Conservation (phyloP, 2,113 vertebrate genomes). For the Catagonus wagneri region DNA sequence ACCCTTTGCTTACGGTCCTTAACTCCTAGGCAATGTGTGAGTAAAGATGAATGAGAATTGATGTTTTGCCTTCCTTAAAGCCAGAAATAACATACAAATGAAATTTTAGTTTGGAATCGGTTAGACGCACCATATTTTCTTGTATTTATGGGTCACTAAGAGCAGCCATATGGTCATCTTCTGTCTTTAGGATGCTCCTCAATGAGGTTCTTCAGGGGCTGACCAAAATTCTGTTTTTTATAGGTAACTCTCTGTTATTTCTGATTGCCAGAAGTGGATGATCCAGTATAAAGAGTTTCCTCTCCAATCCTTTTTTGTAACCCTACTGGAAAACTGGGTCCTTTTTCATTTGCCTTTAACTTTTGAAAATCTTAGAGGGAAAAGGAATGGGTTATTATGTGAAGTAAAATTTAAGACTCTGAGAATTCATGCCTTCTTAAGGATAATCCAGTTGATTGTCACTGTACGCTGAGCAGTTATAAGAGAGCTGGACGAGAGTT, state of each 20-base stretch:
- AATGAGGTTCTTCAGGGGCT: constrained; percentile 57
- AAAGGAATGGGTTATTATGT: neutral
- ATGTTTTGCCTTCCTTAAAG: neutral
- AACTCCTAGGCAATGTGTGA: neutral
- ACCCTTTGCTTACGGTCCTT: neutral
- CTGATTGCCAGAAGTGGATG: neutral
- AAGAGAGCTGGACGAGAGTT: neutral
- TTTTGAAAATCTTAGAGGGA: neutral
- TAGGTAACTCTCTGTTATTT: neutral
- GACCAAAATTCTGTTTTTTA: constrained; percentile 51
- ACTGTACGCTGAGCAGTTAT: too few relatives aligned
- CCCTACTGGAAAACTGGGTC: neutral
- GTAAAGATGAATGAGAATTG: neutral
- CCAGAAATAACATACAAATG: constrained; percentile 26
- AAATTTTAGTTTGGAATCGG: neutral
- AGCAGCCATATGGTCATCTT: constrained; percentile 65
- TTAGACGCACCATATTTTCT: neutral
- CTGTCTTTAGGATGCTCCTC: constrained; percentile 44
- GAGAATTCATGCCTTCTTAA: too few relatives aligned
- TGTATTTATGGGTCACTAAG: constrained; percentile 63
- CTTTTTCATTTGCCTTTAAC: neutral
- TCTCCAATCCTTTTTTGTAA: neutral
- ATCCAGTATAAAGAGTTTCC: neutral
- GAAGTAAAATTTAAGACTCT: neutral
- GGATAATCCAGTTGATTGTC: neutral